These are phyloP conservation scores for Neolamprologus ventralis DNA, from an alignment of 2,113 vertebrate genomes.

Conservation along the genomic window DNA sequence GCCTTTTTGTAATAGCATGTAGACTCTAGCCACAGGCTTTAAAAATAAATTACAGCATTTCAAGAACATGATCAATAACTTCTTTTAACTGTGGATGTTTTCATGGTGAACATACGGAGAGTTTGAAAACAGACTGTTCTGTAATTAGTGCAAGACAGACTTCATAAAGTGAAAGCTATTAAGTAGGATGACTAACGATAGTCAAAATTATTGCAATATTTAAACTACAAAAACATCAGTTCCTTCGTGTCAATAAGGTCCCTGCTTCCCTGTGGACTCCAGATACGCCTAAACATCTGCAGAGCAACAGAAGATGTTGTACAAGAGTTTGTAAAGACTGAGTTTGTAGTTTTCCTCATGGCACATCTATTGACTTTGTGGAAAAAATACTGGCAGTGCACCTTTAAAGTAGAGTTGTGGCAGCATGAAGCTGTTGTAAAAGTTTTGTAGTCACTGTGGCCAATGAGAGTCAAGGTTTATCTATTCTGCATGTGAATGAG, in stretches of 20 bases:
- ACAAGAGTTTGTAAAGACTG: neutral
- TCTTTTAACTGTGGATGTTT: neutral
- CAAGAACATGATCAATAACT: neutral
- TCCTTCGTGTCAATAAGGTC: neutral
- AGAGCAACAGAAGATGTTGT: neutral
- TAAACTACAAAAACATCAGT: neutral
- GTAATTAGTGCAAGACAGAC: neutral
- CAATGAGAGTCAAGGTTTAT: neutral
- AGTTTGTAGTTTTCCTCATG: neutral
- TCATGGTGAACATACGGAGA: neutral
- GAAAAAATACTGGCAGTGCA: neutral
- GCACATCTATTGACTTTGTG: neutral
- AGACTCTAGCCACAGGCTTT: neutral
- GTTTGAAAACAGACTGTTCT: neutral
- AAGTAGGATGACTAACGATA: neutral
- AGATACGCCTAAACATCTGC: neutral
- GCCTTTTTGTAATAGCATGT: neutral
- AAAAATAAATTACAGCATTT: neutral
- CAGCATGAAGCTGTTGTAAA: neutral
- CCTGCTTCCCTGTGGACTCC: neutral
- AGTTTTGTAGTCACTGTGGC: neutral
- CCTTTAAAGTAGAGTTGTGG: neutral
- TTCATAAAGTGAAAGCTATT: neutral
- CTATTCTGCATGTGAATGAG: neutral
- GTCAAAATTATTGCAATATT: neutral